phyloP scores from a whole-genome alignment of 2,113 vertebrate species.

The Boulengeromyrus knoepffleri region DNA sequence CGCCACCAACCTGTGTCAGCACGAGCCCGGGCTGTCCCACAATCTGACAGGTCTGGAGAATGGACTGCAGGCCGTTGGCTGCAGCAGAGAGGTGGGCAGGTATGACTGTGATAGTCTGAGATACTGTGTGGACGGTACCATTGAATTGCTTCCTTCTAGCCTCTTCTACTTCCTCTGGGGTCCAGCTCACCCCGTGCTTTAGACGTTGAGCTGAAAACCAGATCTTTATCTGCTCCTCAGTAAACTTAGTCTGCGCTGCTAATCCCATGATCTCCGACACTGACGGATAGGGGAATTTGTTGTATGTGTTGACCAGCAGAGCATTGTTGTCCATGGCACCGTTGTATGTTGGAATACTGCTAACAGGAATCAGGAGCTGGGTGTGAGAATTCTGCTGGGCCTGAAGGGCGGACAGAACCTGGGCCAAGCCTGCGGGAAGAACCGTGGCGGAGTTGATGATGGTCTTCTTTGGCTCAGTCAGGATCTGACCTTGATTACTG shows the following conservation, averaged over 20 bases:
- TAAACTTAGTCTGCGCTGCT: conserved; percentile 88
- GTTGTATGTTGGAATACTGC: conserved; percentile 95
- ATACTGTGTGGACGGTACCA: conserved; percentile 90
- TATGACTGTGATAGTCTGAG: conserved; percentile 95
- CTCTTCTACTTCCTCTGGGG: conserved; percentile 93
- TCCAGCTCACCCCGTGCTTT: conserved; percentile 97
- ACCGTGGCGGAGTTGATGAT: conserved; percentile 59
- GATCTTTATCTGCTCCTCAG: conserved; percentile 96
- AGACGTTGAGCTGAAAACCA: conserved; percentile 97
- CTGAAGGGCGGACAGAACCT: conserved; percentile 84
- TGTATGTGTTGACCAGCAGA: conserved; percentile 85
- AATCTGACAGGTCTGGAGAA: conserved; percentile 96
- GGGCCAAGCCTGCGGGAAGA: conserved; percentile 79
- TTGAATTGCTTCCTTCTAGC: conserved; percentile 95
- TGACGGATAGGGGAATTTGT: conserved; percentile 95
- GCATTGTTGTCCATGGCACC: conserved; percentile 87
- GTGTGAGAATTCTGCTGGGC: conserved; percentile 78
- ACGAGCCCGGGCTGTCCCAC: conserved; percentile 91
- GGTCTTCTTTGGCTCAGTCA: conserved; percentile 53
- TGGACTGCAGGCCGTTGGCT: conserved; percentile 88
- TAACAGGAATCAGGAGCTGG: conserved; percentile 94
- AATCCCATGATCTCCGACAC: conserved; percentile 84
- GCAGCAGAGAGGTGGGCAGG: conserved; percentile 82
- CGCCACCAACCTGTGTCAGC: conserved; percentile 83
- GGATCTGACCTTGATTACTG: conserved; percentile 37